phyloP scores from a whole-genome alignment of 37 sponge, comb jelly and placozoan genomes.

The Diacarnus erythraeanus region DNA sequence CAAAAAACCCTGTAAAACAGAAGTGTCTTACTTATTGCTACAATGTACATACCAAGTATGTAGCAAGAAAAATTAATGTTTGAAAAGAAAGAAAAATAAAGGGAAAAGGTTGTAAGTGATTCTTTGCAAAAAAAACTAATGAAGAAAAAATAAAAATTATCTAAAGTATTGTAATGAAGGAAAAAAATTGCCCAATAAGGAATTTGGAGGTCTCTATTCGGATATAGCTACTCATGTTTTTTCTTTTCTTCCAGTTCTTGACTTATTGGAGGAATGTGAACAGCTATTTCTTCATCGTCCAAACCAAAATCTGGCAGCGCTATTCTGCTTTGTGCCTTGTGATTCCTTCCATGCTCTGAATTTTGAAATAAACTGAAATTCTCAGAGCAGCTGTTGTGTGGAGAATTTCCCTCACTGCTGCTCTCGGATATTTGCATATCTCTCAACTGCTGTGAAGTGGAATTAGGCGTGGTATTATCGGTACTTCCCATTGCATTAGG shows the following conservation, averaged over 20 bases:
- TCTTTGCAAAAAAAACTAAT: background rate
- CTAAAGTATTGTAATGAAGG: background rate
- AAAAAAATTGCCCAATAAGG: background rate
- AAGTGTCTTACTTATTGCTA: background rate
- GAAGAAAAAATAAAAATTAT: background rate
- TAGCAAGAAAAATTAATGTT: no score
- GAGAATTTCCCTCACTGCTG: constrained; percentile 32
- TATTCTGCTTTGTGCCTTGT: background rate
- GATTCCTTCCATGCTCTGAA: background rate
- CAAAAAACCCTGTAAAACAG: background rate
- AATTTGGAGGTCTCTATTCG: no score
- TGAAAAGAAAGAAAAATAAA: no score
- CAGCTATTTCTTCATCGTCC: constrained; percentile 10
- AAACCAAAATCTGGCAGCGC: constrained; percentile 4
- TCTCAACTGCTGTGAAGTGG: background rate
- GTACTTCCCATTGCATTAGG: background rate
- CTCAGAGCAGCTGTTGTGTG: constrained; percentile 11
- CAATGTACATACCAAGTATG: no score
- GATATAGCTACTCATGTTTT: no score
- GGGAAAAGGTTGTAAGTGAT: background rate
- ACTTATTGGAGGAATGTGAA: constrained; percentile 16
- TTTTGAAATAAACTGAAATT: constrained; percentile 4
- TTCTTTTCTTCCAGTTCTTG: constrained; percentile 8
- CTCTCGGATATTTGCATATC: constrained; percentile 4
- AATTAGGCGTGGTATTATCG: background rate